A percentile compares a stretch with the other conserved stretches of the same genome.
These are phyloP conservation scores for Cantharis nigra DNA, from an alignment of 2,888 invertebrate genomes.

Conservation along the genomic window DNA sequence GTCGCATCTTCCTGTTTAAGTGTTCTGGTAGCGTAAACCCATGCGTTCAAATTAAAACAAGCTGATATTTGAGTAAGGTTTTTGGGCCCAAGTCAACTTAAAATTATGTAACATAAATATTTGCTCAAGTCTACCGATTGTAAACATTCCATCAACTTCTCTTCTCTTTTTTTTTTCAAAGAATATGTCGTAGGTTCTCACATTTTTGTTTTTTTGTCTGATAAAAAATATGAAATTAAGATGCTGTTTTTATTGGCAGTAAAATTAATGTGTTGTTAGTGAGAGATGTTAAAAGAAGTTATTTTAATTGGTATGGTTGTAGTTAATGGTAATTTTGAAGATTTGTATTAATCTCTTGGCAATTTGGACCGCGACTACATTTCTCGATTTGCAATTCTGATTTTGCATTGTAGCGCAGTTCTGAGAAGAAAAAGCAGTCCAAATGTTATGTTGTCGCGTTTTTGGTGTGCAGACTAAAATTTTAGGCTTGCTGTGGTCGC, in stretches of 20 bases:
- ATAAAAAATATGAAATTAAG: not conserved
- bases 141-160: conserved; percentile 34
- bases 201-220: not conserved
- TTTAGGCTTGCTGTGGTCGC: conserved; percentile 31
- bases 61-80: conserved; percentile 7
- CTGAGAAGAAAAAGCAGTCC: conserved; percentile 20
- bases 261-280: not conserved
- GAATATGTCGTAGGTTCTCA: not conserved
- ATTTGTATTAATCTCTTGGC: conserved; percentile 29
- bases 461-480: conserved; percentile 23
- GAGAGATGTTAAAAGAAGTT: conserved; percentile 1
- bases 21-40: not conserved
- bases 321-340: conserved; percentile 32
- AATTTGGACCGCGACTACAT: conserved; percentile 23
- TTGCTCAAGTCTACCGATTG: conserved; percentile 34
- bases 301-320: conserved; percentile 31
- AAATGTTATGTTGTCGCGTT: conserved; percentile 14
- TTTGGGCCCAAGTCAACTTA: conserved; percentile 13
- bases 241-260: not conserved
- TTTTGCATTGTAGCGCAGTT: conserved; percentile 26
- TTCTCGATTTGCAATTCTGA: conserved; percentile 38
- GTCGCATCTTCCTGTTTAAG: conserved; percentile 17
- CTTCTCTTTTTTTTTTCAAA: not conserved
- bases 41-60: not conserved
- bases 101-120: conserved; percentile 35